Evolutionary conservation across 2,113 vertebrate genomes (phyloP).

Genomic region (Enhydra lutris): DNA sequence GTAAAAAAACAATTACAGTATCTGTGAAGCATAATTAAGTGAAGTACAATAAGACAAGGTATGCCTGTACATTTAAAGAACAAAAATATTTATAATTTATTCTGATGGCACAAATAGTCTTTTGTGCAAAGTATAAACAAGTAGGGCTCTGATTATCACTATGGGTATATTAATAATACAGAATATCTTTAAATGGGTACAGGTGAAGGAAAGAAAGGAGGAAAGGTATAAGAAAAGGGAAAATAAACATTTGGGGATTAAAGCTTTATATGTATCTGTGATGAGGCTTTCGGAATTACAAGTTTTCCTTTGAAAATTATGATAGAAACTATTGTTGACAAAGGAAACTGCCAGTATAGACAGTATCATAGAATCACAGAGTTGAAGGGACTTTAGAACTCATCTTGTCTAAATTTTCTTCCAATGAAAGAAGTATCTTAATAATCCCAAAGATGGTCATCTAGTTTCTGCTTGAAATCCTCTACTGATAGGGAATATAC

Average conservation of each 20-base stretch:
- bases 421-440: not conserved
- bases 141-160: not conserved
- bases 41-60: not conserved
- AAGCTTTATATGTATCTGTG: not conserved
- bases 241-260: not conserved
- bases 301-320: not conserved
- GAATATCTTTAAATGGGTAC: not conserved
- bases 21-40: not conserved
- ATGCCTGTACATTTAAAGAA: not conserved
- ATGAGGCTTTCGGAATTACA: not conserved
- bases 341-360: not conserved
- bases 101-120: conserved; percentile 4
- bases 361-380: not conserved
- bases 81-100: conserved; percentile 12
- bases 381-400: not conserved
- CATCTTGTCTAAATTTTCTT: conserved; percentile 11
- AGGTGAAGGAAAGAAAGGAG: not conserved
- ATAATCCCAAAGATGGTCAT: not conserved
- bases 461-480: conserved; percentile 23
- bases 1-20: not conserved
- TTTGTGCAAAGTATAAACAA: conserved; percentile 25
- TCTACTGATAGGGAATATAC: not conserved
- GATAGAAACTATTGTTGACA: not conserved
- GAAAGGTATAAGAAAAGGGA: not conserved
- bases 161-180: not conserved